A percentile compares a stretch with the other conserved stretches of the same genome.
Conservation (phyloP, 2,888 invertebrate species). For the Syrphus vitripennis region DNA sequence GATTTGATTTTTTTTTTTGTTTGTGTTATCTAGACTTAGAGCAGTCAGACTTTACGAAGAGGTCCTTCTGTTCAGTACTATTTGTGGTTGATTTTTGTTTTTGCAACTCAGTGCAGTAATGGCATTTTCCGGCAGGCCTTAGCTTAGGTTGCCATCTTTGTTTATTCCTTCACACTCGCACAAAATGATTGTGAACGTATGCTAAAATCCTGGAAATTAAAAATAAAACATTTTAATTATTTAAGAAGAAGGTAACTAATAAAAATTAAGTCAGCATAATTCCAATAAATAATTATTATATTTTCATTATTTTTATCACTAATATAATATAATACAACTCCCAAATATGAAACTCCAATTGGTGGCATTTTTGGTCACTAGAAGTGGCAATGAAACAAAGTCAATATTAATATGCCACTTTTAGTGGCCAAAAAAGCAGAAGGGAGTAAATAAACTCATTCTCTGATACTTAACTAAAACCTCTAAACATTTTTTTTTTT, state of each 20-base stretch:
- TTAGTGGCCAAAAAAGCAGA: too few relatives aligned
- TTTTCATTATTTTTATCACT: too few relatives aligned
- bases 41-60: constrained; percentile 51
- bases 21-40: constrained; percentile 23
- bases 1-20: not conserved
- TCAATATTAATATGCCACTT: too few relatives aligned
- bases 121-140: constrained; percentile 52
- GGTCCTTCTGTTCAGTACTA: constrained; percentile 58
- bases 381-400: too few relatives aligned
- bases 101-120: constrained; percentile 65
- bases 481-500: too few relatives aligned
- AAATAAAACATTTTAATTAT: not conserved
- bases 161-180: constrained; percentile 42
- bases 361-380: too few relatives aligned
- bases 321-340: too few relatives aligned
- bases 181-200: constrained; percentile 25
- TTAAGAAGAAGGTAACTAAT: not conserved
- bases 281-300: too few relatives aligned
- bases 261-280: not conserved
- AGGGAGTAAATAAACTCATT: too few relatives aligned
- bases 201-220: constrained; percentile 15
- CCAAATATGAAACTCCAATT: too few relatives aligned
- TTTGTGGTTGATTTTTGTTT: constrained; percentile 26
- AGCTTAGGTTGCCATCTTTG: constrained; percentile 62
- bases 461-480: too few relatives aligned